Percentiles rank a stretch among this genome's conserved stretches.
Conservation (phyloP, 2,113 vertebrate genomes). For the Strix aluco region DNA sequence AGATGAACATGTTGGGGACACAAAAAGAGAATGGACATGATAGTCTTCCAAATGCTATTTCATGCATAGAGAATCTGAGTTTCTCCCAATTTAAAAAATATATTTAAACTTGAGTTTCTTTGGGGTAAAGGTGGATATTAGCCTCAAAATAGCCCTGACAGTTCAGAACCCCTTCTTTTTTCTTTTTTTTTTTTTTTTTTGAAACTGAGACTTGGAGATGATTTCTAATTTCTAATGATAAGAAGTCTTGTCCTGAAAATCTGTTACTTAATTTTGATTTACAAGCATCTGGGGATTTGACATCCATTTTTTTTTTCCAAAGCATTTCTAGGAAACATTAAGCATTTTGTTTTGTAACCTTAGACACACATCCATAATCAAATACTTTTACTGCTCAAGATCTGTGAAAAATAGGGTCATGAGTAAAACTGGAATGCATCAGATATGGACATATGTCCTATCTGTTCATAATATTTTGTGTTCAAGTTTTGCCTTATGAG, state of each 20-base stretch:
- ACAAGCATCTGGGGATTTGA: background rate
- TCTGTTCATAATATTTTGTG: background rate
- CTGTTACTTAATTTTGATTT: slow-evolving; percentile 40
- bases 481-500: background rate
- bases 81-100: slow-evolving; percentile 28
- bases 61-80: background rate
- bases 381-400: background rate
- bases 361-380: background rate
- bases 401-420: slow-evolving; percentile 6
- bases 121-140: background rate
- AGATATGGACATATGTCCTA: background rate
- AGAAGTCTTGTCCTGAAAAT: background rate
- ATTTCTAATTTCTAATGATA: background rate
- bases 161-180: background rate
- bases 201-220: background rate
- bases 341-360: slow-evolving; percentile 14
- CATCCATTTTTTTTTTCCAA: slow-evolving; percentile 17
- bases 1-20: background rate
- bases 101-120: background rate
- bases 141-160: background rate
- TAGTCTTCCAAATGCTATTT: slow-evolving; percentile 21
- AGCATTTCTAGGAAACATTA: slow-evolving; percentile 6
- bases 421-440: background rate
- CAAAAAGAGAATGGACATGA: background rate
- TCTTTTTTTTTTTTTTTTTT: background rate